A percentile compares a stretch with the other conserved stretches of the same genome.
Conservation (phyloP, 2,797 vertebrate genomes). For the Liparis tanakae region DNA sequence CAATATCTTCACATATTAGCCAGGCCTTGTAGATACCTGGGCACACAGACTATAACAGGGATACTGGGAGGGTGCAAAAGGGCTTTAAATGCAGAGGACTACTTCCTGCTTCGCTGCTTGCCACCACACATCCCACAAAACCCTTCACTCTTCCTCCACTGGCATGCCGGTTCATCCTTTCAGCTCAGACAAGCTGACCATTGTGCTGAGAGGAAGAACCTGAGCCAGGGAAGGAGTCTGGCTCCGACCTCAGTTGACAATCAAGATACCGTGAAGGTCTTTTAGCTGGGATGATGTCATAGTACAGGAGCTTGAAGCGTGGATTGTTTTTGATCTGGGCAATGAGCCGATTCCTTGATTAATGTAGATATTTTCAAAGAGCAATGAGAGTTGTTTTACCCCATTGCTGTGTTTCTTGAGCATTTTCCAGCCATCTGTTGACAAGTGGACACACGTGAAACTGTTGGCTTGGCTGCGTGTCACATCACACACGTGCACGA, state of each 20-base stretch:
- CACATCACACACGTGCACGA: too few species aligned
- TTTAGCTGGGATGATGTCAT: slow-evolving; percentile 31
- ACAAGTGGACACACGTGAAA: too few species aligned
- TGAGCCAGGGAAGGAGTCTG: slow-evolving; percentile 23
- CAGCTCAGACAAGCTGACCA: slow-evolving; percentile 47
- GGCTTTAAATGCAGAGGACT: slow-evolving; percentile 46
- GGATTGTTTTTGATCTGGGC: not conserved
- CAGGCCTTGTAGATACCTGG: slow-evolving; percentile 44
- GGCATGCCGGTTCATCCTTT: slow-evolving; percentile 38
- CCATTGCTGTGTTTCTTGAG: not conserved
- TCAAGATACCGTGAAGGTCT: slow-evolving; percentile 30
- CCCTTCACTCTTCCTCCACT: slow-evolving; percentile 36
- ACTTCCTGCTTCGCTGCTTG: slow-evolving; percentile 22
- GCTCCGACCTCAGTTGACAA: slow-evolving; percentile 31
- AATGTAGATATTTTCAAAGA: too few species aligned
- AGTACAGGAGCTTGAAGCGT: slow-evolving; percentile 1
- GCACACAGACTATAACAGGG: slow-evolving; percentile 47
- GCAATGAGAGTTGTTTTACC: not conserved
- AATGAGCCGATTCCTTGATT: too few species aligned
- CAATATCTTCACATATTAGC: slow-evolving; percentile 33
- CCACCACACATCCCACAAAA: slow-evolving; percentile 31
- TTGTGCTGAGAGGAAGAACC: slow-evolving; percentile 50
- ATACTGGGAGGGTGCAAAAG: slow-evolving; percentile 11
- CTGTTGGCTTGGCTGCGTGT: too few species aligned
- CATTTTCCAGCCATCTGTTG: not conserved